These are phyloP conservation scores for Peromyscus polionotus DNA, from an alignment of 2,113 vertebrate species.

Conservation along the genomic window DNA sequence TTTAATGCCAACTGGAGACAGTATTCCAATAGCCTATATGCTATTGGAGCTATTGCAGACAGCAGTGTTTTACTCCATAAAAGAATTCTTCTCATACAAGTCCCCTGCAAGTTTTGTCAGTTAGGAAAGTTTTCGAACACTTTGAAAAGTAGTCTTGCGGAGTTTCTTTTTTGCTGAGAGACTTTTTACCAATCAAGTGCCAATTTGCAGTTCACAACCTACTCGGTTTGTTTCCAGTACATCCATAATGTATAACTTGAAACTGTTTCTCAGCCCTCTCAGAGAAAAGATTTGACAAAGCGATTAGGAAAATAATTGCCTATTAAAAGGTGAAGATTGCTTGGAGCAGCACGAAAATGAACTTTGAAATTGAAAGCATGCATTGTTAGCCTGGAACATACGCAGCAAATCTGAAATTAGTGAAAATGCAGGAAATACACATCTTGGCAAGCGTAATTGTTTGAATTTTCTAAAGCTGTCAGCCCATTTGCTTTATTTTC, in stretches of 20 bases:
- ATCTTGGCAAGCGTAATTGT: constrained; percentile 80
- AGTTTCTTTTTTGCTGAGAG: constrained; percentile 9
- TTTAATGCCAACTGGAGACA: not conserved
- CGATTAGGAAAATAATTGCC: constrained; percentile 69
- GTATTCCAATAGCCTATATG: not conserved
- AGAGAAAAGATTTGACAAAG: constrained; percentile 64
- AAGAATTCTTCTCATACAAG: not conserved
- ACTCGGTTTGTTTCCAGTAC: constrained; percentile 51
- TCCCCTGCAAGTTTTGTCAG: not conserved
- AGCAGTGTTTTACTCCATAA: not conserved
- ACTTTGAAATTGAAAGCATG: constrained; percentile 72
- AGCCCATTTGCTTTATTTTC: constrained; percentile 70
- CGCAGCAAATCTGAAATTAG: constrained; percentile 77
- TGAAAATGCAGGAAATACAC: constrained; percentile 72
- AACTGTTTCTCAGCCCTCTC: constrained; percentile 28
- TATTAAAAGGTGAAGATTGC: constrained; percentile 64
- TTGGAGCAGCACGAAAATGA: constrained; percentile 63
- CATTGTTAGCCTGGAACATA: constrained; percentile 64
- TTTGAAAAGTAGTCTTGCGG: constrained; percentile 15
- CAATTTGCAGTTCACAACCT: not conserved
- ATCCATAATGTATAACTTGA: not conserved
- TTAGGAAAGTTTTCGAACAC: constrained; percentile 58
- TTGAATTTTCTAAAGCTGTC: constrained; percentile 81
- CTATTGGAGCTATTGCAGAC: not conserved
- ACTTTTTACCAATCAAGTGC: constrained; percentile 29